These are phyloP conservation scores for Geotrypetes seraphini DNA, from an alignment of 2,797 vertebrate genomes.

Conservation along the genomic window DNA sequence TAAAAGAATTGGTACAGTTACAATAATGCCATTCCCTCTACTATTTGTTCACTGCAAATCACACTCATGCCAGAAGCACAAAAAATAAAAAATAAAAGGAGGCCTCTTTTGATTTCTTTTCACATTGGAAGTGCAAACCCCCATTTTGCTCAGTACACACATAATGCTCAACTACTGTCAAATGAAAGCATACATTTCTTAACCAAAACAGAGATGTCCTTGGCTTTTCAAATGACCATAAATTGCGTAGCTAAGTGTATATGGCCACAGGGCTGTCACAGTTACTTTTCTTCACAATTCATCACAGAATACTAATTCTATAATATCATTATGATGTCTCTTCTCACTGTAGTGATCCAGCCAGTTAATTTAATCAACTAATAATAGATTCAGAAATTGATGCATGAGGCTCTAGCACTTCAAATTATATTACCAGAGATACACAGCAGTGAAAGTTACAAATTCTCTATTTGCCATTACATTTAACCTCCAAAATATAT, in stretches of 20 bases:
- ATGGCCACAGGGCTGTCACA: slow-evolving; percentile 88
- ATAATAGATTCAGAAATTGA: slow-evolving; percentile 84
- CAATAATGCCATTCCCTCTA: slow-evolving; percentile 32
- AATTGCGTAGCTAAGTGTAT: slow-evolving; percentile 77
- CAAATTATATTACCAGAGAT: slow-evolving; percentile 57
- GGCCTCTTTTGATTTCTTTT: slow-evolving; percentile 43
- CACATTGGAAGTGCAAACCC: slow-evolving; percentile 24
- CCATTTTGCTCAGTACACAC: slow-evolving; percentile 21
- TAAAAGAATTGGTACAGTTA: slow-evolving; percentile 36
- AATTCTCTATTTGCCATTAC: slow-evolving; percentile 34
- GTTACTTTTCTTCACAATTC: slow-evolving; percentile 91
- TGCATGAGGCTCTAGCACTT: slow-evolving; percentile 60
- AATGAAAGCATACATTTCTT: slow-evolving; percentile 58
- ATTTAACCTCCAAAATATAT: slow-evolving; percentile 28
- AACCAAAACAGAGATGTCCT: slow-evolving; percentile 83
- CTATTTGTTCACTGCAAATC: slow-evolving; percentile 40
- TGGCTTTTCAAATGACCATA: slow-evolving; percentile 74
- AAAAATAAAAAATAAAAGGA: slow-evolving; percentile 34
- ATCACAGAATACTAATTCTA: slow-evolving; percentile 96
- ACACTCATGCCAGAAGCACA: slow-evolving; percentile 34
- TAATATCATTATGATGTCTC: slow-evolving; percentile 92
- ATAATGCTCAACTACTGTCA: slow-evolving; percentile 54
- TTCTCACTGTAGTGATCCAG: slow-evolving; percentile 85
- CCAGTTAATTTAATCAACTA: slow-evolving; percentile 94
- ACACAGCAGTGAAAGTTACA: slow-evolving; percentile 32